These are phyloP conservation scores for Drosophila mimica DNA, from an alignment of 2,888 invertebrate genomes.

Conservation along the genomic window DNA sequence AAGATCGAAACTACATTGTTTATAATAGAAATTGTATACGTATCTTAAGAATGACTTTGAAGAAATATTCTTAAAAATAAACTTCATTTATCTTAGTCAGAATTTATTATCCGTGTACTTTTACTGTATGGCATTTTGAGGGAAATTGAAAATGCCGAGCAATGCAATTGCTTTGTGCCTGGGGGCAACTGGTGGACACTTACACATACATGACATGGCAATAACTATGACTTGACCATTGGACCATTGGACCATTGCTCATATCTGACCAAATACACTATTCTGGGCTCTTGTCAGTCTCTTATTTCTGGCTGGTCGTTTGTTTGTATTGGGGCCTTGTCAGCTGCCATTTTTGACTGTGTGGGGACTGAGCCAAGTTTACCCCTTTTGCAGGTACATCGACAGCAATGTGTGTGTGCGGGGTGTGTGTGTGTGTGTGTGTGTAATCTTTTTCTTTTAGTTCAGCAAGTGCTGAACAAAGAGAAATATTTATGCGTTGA, in stretches of 20 bases:
- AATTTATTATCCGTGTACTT: constrained; percentile 5
- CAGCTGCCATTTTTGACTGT: constrained; percentile 16
- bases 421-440: constrained; percentile 8
- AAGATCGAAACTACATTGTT: not conserved
- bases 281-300: not conserved
- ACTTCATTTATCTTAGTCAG: not conserved
- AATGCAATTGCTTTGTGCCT: constrained; percentile 20
- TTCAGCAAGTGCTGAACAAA: constrained; percentile 63
- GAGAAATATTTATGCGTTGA: constrained; percentile 78
- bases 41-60: not conserved
- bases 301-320: constrained; percentile 14
- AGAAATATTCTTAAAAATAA: not conserved
- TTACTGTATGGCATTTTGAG: constrained; percentile 25
- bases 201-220: constrained; percentile 71
- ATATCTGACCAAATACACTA: constrained; percentile 55
- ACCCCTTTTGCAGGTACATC: constrained; percentile 13
- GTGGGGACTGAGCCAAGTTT: constrained; percentile 6
- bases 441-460: constrained; percentile 45
- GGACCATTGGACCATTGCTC: constrained; percentile 80
- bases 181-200: constrained; percentile 43
- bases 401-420: constrained; percentile 15
- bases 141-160: constrained; percentile 53
- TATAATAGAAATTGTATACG: not conserved
- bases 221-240: constrained; percentile 82
- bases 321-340: constrained; percentile 39